phyloP scores from a whole-genome alignment of 2,797 vertebrate genomes.

The Eulemur albifrons region DNA sequence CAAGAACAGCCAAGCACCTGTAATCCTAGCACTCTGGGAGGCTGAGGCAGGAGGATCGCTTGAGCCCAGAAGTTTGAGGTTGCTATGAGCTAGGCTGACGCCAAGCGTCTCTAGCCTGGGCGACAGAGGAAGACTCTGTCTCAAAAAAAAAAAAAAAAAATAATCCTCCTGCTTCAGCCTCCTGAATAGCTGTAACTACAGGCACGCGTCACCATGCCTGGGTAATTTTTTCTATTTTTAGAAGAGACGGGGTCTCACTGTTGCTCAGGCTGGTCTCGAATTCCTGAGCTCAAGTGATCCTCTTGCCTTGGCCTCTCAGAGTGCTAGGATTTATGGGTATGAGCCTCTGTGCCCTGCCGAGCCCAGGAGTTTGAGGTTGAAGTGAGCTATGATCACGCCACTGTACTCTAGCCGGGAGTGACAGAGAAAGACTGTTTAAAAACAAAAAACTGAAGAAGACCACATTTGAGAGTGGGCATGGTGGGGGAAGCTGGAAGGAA shows the following conservation, averaged over 20 bases:
- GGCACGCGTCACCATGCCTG: no score
- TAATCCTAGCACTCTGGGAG: not conserved
- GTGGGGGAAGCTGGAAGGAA: not conserved
- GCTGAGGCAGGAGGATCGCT: not conserved
- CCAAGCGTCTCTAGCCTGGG: not conserved
- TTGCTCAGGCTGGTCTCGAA: no score
- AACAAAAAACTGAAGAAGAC: not conserved
- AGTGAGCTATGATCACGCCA: not conserved
- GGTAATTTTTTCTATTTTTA: no score
- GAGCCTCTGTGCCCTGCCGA: not conserved
- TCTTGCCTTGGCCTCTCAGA: no score
- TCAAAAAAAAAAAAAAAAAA: not conserved
- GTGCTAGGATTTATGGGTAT: no score
- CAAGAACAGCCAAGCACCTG: not conserved
- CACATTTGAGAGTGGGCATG: not conserved
- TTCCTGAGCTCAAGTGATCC: no score
- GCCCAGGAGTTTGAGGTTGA: not conserved
- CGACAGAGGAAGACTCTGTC: not conserved
- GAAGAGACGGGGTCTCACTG: no score
- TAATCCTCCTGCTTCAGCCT: no score
- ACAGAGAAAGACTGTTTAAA: not conserved
- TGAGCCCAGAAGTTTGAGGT: not conserved
- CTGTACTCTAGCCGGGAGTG: not conserved
- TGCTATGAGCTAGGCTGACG: no score
- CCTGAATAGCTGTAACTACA: no score